Evolutionary conservation across 2,113 vertebrate genomes (phyloP).

Genomic region (Eonycteris spelaea): DNA sequence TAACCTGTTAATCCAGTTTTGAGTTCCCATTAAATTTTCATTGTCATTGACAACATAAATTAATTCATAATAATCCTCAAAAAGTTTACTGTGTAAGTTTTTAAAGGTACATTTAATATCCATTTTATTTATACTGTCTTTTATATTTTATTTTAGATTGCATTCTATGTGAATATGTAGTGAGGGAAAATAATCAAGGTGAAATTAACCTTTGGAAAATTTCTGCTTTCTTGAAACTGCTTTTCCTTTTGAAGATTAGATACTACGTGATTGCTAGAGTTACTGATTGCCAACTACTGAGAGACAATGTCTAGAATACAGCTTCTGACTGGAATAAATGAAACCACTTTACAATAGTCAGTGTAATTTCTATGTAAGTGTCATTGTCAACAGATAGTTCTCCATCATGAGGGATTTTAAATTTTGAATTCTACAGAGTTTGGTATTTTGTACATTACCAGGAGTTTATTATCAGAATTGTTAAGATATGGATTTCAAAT

Average conservation of each 20-base stretch:
- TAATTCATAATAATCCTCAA: conserved; percentile 22
- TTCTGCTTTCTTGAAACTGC: not conserved
- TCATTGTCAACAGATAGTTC: conserved; percentile 52
- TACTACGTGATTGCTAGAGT: conserved; percentile 19
- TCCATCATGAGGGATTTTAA: not conserved
- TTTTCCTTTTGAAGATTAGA: conserved; percentile 24
- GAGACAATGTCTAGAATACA: not conserved
- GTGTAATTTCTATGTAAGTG: conserved; percentile 7
- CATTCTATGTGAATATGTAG: conserved; percentile 11
- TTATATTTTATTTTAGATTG: conserved; percentile 38
- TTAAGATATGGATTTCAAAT: conserved; percentile 27
- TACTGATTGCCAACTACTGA: conserved; percentile 6
- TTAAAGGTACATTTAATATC: not conserved
- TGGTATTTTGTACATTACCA: conserved; percentile 4
- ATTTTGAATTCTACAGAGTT: conserved; percentile 19
- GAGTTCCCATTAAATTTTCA: conserved; percentile 13
- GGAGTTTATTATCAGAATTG: not conserved
- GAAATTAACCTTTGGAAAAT: conserved; percentile 30
- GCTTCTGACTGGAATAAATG: conserved; percentile 19
- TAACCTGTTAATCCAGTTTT: conserved; percentile 14
- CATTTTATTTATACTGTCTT: conserved; percentile 10
- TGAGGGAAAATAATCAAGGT: not conserved
- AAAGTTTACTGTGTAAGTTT: not conserved
- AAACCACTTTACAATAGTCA: conserved; percentile 1
- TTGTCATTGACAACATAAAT: not conserved